Base-by-base conservation (phyloP, 2,888 invertebrate species). In the Oscheius myriophilus region DNA sequence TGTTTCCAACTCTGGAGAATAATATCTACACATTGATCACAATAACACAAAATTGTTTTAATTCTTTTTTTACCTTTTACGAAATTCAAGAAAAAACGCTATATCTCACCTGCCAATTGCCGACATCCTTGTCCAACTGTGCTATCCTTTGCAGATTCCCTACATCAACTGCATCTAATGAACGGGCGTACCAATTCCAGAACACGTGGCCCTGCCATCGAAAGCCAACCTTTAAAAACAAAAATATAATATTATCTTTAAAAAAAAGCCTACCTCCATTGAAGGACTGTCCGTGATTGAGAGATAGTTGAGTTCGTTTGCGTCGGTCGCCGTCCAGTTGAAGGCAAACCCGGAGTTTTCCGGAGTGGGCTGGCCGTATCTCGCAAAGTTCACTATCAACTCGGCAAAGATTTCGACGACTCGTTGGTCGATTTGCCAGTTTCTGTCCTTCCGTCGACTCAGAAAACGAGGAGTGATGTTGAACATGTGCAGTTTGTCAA, bases 21-120 rank as follows among this genome's bases (percentile, higher is more conserved):
- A n/a, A n/a, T n/a, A n/a, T n/a, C n/a, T n/a, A n/a, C n/a, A n/a
- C n/a, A n/a, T n/a, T n/a, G n/a, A n/a, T n/a, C n/a, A n/a, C n/a
- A n/a, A n/a, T n/a, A n/a, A n/a, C n/a, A n/a, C n/a, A n/a, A n/a
- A n/a, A n/a, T n/a, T n/a, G n/a, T n/a, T n/a, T n/a, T n/a, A n/a
- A n/a, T n/a, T n/a, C n/a, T n/a, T n/a, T n/a, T n/a, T n/a, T n/a
- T n/a, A n/a, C n/a, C n/a, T n/a, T n/a, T n/a, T n/a, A n/a, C n/a
- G n/a, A n/a, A n/a, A n/a, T n/a, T n/a, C n/a, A n/a, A n/a, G n/a
- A n/a, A n/a, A n/a, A n/a, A n/a, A n/a, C n/a, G n/a, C n/a, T n/a
- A n/a, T n/a, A n/a, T n/a, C n/a, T n/a, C n/a, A n/a, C 86, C 80
- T 86, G 86, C 80, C 85, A 86, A 61, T 86, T 85, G 41, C 84